Evolutionary conservation across 2,888 invertebrate species (phyloP).

Genomic region (Cataglyphis rosenhaueri): DNA sequence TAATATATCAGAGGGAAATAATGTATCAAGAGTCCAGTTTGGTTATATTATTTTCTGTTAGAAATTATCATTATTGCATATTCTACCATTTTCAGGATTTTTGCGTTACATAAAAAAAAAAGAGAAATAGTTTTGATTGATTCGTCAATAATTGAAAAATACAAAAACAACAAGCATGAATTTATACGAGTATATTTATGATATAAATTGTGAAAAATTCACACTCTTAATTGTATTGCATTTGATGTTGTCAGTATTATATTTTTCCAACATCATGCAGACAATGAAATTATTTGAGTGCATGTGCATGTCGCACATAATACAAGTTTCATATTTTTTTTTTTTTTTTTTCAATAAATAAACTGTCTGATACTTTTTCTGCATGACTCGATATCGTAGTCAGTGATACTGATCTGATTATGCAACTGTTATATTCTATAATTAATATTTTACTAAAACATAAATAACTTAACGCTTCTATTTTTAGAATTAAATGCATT

Average conservation of each 20-base stretch:
- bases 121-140: not conserved
- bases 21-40: not conserved
- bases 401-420: not conserved
- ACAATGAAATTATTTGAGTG: not conserved
- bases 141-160: not conserved
- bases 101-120: not conserved
- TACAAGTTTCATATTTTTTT: not conserved
- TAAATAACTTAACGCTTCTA: conserved; percentile 21
- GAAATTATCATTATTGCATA: not conserved
- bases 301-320: not conserved
- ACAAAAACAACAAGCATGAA: not conserved
- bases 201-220: not conserved
- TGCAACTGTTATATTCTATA: not conserved
- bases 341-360: conserved; percentile 14
- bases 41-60: not conserved
- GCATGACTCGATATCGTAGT: not conserved
- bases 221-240: not conserved
- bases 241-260: not conserved
- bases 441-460: conserved; percentile 14
- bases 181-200: not conserved
- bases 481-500: conserved; percentile 20
- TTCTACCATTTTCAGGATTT: not conserved
- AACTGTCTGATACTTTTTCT: not conserved
- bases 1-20: not conserved
- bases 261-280: not conserved